phyloP scores from a whole-genome alignment of 2,113 vertebrate genomes.

The Thomomys bottae region DNA sequence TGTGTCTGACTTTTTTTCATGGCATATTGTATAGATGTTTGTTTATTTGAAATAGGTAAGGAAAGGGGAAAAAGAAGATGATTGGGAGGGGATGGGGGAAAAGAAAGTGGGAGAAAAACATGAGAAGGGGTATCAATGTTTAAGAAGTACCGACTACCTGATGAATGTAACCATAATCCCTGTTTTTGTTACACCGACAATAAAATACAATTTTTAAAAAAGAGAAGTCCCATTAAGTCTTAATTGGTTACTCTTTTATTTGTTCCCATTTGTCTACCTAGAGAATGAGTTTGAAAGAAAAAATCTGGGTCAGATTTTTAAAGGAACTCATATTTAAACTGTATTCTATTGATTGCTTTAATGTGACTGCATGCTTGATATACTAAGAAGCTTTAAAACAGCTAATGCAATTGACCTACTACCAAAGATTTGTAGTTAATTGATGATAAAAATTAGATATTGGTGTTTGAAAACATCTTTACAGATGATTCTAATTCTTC shows the following conservation, averaged over 20 bases:
- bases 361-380: background rate
- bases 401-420: background rate
- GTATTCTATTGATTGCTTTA: background rate
- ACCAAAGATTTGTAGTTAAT: background rate
- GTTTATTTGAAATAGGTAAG: no score
- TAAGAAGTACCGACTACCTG: no score
- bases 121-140: no score
- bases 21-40: no score
- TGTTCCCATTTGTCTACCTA: background rate
- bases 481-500: background rate
- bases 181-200: no score
- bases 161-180: no score
- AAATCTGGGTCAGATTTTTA: constrained; percentile 3
- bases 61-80: no score
- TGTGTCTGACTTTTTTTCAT: no score
- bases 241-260: background rate
- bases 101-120: no score
- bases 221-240: background rate
- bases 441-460: background rate
- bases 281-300: constrained; percentile 5
- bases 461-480: background rate
- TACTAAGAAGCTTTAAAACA: background rate
- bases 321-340: background rate
- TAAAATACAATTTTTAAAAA: no score
- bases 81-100: no score